Percentiles rank a stretch among this genome's conserved stretches.
These are phyloP conservation scores for Petrolisthes cinctipes DNA, from an alignment of 2,888 invertebrate species.

Conservation along the genomic window DNA sequence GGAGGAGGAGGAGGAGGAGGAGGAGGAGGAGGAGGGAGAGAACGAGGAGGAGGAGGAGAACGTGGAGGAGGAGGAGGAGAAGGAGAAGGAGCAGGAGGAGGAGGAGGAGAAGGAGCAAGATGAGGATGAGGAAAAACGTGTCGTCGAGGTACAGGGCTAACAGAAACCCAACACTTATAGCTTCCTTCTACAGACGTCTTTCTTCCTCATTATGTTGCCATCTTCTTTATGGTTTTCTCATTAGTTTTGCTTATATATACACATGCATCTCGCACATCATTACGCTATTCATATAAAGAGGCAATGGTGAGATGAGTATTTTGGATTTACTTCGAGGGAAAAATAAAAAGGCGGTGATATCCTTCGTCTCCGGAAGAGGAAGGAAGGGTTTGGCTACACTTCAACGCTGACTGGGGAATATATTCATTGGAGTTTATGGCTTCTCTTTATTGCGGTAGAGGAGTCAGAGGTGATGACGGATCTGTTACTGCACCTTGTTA, in stretches of 20 bases:
- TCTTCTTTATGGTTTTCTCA: too few relatives aligned
- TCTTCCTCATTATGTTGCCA: too few relatives aligned
- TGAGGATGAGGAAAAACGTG: not conserved
- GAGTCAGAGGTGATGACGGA: not conserved
- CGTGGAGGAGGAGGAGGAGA: not conserved
- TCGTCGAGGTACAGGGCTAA: not conserved
- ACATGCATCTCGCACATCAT: too few relatives aligned
- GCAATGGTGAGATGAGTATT: too few relatives aligned
- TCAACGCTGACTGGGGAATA: not conserved
- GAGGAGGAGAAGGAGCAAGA: not conserved
- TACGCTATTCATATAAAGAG: too few relatives aligned
- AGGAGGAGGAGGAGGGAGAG: not conserved
- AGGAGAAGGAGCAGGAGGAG: not conserved
- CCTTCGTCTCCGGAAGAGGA: too few relatives aligned
- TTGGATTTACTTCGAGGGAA: too few relatives aligned
- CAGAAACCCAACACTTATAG: too few relatives aligned
- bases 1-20: not conserved
- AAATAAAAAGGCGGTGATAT: too few relatives aligned
- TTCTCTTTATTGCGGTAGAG: not conserved
- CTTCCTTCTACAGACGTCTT: too few relatives aligned
- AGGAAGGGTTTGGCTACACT: too few relatives aligned
- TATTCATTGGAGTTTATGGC: not conserved
- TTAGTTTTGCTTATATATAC: too few relatives aligned
- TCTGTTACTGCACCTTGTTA: not conserved
- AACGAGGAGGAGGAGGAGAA: not conserved